These are phyloP conservation scores for Athene cunicularia DNA, from an alignment of 2,113 vertebrate genomes.

Conservation along the genomic window DNA sequence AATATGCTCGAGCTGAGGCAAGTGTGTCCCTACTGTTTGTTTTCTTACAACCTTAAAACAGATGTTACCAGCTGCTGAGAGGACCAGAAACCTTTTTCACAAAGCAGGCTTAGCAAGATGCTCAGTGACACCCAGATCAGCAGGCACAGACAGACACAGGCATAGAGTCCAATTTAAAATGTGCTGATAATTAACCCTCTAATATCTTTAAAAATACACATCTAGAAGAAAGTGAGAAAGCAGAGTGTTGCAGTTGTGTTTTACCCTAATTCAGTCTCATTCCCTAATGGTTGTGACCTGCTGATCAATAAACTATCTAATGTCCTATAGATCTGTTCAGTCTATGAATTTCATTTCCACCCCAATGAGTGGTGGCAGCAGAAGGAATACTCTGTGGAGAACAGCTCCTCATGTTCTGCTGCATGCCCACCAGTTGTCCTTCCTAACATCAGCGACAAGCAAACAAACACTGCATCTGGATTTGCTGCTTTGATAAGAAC, in stretches of 20 bases:
- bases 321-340: not conserved
- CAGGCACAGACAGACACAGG: not conserved
- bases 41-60: not conserved
- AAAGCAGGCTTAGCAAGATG: not conserved
- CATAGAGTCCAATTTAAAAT: not conserved
- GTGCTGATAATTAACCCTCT: not conserved
- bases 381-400: not conserved
- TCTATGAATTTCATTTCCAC: not conserved
- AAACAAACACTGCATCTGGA: not conserved
- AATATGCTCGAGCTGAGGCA: not conserved
- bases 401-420: not conserved
- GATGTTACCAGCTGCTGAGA: not conserved
- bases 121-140: not conserved
- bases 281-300: not conserved
- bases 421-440: not conserved
- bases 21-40: rapidly evolving
- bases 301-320: not conserved
- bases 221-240: not conserved
- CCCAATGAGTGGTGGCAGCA: not conserved
- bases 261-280: not conserved
- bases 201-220: not conserved
- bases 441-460: not conserved
- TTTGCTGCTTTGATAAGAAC: not conserved
- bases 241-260: not conserved
- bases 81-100: not conserved